A percentile compares a stretch with the other conserved stretches of the same genome.
These are phyloP conservation scores for Sitodiplosis mosellana DNA, from an alignment of 1,140 invertebrate genomes.

Conservation along the genomic window DNA sequence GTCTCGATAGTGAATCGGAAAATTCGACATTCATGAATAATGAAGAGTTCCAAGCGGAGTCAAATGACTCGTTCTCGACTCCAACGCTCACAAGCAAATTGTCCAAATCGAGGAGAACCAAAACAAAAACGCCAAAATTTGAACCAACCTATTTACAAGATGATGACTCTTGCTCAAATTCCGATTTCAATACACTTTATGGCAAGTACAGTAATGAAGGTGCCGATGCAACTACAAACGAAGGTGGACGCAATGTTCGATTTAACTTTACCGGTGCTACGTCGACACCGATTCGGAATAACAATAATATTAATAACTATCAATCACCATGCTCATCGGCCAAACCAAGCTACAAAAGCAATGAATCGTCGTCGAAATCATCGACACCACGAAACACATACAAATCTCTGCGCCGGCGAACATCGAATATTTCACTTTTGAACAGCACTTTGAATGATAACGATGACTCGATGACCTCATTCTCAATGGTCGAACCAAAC, in stretches of 20 bases:
- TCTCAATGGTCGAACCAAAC: conserved; percentile 16
- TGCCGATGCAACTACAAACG: neutral
- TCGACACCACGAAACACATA: conserved; percentile 1
- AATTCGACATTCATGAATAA: no score
- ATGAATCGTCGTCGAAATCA: neutral
- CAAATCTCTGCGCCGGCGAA: neutral
- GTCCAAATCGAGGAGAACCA: conserved; percentile 7
- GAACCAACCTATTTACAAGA: neutral
- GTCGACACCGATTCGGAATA: neutral
- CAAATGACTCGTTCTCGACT: no score
- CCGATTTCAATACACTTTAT: neutral
- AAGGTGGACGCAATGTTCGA: neutral
- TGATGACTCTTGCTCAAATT: conserved; percentile 1
- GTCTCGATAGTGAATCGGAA: no score
- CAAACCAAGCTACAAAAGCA: neutral
- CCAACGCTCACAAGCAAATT: no score
- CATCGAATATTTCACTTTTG: neutral
- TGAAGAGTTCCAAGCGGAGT: no score
- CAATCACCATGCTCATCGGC: neutral
- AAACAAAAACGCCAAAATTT: conserved; percentile 21
- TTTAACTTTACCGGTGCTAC: neutral
- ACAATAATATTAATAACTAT: neutral
- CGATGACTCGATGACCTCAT: conserved; percentile 8
- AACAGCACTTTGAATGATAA: neutral
- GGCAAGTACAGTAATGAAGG: neutral